Conservation (phyloP, 2,888 invertebrate genomes). For the Sylvicola fuscatus region DNA sequence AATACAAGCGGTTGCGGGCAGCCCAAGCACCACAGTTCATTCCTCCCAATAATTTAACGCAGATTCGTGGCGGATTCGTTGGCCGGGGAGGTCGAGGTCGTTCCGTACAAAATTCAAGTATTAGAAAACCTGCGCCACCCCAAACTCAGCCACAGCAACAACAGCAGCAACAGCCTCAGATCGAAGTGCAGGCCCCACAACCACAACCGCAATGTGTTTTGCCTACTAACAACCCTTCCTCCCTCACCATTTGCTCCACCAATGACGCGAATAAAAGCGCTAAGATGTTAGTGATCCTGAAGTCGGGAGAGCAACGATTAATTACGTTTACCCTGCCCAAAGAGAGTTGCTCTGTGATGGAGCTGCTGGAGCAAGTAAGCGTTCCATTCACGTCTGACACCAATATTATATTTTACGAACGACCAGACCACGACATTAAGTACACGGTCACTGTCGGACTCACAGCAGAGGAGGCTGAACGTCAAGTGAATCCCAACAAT, state of each 20-base stretch:
- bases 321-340: slow-evolving; percentile 66
- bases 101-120: no score
- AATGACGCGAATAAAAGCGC: slow-evolving; percentile 35
- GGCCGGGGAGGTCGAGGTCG: no score
- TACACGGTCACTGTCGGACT: slow-evolving; percentile 55
- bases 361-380: slow-evolving; percentile 54
- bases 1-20: slow-evolving; percentile 25
- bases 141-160: slow-evolving; percentile 11
- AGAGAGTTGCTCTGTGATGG: slow-evolving; percentile 63
- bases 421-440: slow-evolving; percentile 53
- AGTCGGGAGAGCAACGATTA: slow-evolving; percentile 58
- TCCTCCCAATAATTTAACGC: background rate
- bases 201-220: slow-evolving; percentile 6
- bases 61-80: no score
- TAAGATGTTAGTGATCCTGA: slow-evolving; percentile 57
- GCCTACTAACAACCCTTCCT: slow-evolving; percentile 5
- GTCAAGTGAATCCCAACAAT: no score
- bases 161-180: slow-evolving; percentile 1
- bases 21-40: slow-evolving; percentile 6
- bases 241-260: slow-evolving; percentile 9
- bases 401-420: slow-evolving; percentile 51
- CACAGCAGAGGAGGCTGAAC: background rate
- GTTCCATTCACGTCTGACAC: slow-evolving; percentile 50
- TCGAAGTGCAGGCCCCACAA: slow-evolving; percentile 6
- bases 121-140: slow-evolving; percentile 7